Base-by-base conservation (phyloP, 2,113 vertebrate species). In the Ceratotherium simum region DNA sequence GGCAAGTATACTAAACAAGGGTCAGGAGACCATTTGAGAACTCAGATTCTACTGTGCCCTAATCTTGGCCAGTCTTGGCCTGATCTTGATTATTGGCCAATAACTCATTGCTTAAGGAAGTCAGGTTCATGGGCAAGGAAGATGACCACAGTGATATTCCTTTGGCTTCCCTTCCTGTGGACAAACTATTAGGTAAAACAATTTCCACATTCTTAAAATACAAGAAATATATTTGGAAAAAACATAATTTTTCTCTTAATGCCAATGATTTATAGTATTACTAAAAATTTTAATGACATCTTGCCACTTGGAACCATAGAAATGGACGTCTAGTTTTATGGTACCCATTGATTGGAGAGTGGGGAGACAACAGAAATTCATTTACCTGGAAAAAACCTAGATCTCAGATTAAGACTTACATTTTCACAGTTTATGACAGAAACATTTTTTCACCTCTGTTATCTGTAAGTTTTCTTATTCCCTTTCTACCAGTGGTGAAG, bases 101-200 rank as follows among this genome's bases (percentile, higher is more conserved):
- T 2, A 29, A 6, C 17, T 1, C 36, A 13, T 33, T 5, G 42
- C n/a, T 70, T 42, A n/a, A 13, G 20, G 54, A 18, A 11, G 14
- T 14, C 20, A 20, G 29, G 31, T 1, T 48, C 23, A 20, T 6
- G 21, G 33, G 72, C 9, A n/a, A 31, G 31, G 8, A 62, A 48
- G 25, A 1, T 18, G 3, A 20, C 6, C 11, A 6, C 23, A 10
- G 2, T 9, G 5, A 2, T 5, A 10, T 31, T 51, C 29, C 1
- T 12, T 42, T 79, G 31, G 21, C 2, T 13, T 48, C 9, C 10
- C 62, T 85, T 88, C 16, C 17, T 36, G 2, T 12, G 10, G n/a
- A 46, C 4, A 25, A 36, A 56, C 3, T 51, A 8, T 17, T 16
- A 17, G 46, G 12, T 2, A 17, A 16, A 84, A 27, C 2, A 27